Evolutionary conservation across 2,113 vertebrate species (phyloP).

Genomic region (Zosterops japonicus): DNA sequence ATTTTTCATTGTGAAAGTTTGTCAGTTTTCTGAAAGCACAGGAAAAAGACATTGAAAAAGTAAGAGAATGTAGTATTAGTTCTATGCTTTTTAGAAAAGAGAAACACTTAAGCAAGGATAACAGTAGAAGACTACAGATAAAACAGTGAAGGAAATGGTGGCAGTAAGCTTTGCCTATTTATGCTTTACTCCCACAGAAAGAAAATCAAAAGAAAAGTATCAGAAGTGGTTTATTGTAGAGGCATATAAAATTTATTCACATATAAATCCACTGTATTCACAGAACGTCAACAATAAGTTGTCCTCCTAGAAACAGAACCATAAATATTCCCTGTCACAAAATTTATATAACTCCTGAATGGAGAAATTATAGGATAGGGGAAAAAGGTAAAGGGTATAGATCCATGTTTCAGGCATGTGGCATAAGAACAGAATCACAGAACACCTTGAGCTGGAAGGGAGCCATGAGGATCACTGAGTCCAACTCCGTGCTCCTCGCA

Average conservation of each 20-base stretch:
- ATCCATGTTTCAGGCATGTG: neutral
- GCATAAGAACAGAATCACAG: neutral
- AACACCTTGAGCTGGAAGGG: neutral
- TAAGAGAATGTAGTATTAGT: neutral
- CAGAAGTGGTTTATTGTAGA: neutral
- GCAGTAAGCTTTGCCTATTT: neutral
- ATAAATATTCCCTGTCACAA: neutral
- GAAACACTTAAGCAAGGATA: neutral
- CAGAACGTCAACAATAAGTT: neutral
- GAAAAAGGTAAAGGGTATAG: neutral
- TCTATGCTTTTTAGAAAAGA: neutral
- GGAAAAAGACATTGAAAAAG: neutral
- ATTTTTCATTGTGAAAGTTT: neutral
- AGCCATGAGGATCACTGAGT: fast-evolving
- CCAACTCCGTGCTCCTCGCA: fast-evolving
- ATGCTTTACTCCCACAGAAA: neutral
- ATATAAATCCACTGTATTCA: neutral
- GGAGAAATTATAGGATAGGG: neutral
- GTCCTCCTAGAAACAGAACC: neutral
- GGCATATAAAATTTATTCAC: neutral
- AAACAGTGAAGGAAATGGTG: neutral
- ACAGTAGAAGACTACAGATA: neutral
- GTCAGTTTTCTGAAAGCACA: neutral
- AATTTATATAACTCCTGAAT: neutral
- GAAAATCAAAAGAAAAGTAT: neutral